Evolutionary conservation across 1,140 invertebrate species (phyloP).

Genomic region (Batillaria attramentaria): DNA sequence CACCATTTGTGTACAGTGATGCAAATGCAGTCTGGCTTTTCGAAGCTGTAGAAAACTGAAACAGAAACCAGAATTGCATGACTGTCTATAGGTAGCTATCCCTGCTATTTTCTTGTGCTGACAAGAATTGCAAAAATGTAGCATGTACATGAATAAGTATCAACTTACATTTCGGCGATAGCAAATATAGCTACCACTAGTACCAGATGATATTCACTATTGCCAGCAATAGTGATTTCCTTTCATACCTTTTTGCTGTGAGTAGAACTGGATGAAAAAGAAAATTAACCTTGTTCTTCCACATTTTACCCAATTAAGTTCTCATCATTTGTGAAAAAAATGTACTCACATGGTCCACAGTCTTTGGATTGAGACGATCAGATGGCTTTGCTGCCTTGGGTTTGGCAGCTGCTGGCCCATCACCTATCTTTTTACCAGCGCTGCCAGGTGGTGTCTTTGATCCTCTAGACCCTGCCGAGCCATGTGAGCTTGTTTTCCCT

Average conservation of each 20-base stretch:
- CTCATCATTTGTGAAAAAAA: background rate
- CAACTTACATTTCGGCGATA: too few species aligned
- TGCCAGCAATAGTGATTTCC: too few species aligned
- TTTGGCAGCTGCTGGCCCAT: constrained; percentile 33
- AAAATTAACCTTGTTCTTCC: too few species aligned
- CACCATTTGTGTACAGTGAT: constrained; percentile 66
- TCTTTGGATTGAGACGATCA: constrained; percentile 70
- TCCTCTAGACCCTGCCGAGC: constrained; percentile 41
- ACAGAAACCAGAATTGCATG: constrained; percentile 22
- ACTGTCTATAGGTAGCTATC: background rate
- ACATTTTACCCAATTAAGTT: too few species aligned
- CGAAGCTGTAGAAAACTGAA: constrained; percentile 55
- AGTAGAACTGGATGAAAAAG: too few species aligned
- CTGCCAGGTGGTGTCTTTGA: constrained; percentile 46
- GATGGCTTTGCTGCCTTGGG: constrained; percentile 57
- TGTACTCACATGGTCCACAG: constrained; percentile 67
- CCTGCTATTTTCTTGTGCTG: too few species aligned
- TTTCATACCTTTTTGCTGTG: too few species aligned
- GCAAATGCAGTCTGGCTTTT: constrained; percentile 67
- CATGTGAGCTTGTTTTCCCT: constrained; percentile 40
- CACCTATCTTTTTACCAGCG: constrained; percentile 42
- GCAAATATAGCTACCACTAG: too few species aligned
- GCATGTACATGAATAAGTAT: too few species aligned
- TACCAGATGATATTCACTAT: too few species aligned
- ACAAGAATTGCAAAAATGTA: too few species aligned